Percentiles rank a stretch among this genome's conserved stretches.
phyloP scores from a whole-genome alignment of 2,797 vertebrate species.

The Melanotaenia maccullochi region DNA sequence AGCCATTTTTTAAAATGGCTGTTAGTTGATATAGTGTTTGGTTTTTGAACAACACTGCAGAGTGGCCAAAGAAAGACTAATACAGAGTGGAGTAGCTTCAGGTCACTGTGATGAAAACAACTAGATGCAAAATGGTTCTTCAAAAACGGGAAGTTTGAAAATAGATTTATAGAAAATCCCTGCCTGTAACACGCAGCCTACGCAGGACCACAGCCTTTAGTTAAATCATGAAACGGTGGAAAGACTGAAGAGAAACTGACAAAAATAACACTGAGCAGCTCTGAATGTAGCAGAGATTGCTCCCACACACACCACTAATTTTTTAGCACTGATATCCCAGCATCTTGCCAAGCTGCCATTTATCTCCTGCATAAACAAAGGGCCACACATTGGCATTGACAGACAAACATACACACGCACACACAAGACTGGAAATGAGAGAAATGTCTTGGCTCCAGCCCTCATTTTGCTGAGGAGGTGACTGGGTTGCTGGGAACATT shows the following conservation, averaged over 20 bases:
- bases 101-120: slow-evolving; percentile 21
- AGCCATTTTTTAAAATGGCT: too few relatives aligned
- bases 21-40: too few relatives aligned
- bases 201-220: slow-evolving; percentile 14
- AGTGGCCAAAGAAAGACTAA: neutral
- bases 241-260: slow-evolving; percentile 16
- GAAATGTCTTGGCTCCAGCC: slow-evolving; percentile 36
- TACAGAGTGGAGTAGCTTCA: slow-evolving; percentile 17
- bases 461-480: slow-evolving; percentile 41
- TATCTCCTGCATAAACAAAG: slow-evolving; percentile 60
- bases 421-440: slow-evolving; percentile 39
- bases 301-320: slow-evolving; percentile 50
- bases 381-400: slow-evolving; percentile 55
- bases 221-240: slow-evolving; percentile 23
- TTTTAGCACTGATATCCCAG: slow-evolving; percentile 34
- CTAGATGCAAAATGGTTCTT: slow-evolving; percentile 8
- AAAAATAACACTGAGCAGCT: slow-evolving; percentile 50
- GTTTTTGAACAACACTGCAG: neutral
- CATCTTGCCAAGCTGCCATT: slow-evolving; percentile 51
- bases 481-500: slow-evolving; percentile 49
- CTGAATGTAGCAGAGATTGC: slow-evolving; percentile 38
- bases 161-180: slow-evolving; percentile 38
- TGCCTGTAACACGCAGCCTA: slow-evolving; percentile 29
- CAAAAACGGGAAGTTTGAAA: slow-evolving; percentile 42
- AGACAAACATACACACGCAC: slow-evolving; percentile 31